Evolutionary conservation across 2,797 vertebrate genomes (phyloP).

Genomic region (Gambelia wislizenii): DNA sequence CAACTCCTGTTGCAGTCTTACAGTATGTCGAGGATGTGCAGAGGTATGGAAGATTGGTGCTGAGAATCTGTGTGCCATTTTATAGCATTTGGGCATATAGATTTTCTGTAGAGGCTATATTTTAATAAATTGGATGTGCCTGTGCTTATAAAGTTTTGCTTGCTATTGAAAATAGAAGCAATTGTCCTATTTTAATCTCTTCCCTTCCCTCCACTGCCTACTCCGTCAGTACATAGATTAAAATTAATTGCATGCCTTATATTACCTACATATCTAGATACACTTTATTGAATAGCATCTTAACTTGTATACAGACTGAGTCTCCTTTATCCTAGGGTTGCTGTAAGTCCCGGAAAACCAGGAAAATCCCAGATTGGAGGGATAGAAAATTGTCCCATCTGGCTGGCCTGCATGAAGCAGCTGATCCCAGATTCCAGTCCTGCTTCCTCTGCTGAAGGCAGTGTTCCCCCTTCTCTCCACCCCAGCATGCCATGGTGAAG

Average conservation of each 20-base stretch:
- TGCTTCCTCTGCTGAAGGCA: too few species aligned
- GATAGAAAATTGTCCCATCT: too few species aligned
- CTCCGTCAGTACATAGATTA: not conserved
- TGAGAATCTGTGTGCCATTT: not conserved
- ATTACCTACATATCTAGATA: not conserved
- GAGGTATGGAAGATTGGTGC: not conserved
- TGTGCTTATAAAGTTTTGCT: not conserved
- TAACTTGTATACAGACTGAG: too few species aligned
- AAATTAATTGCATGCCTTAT: conserved; percentile 67
- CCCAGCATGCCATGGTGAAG: too few species aligned
- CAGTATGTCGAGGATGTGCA: not conserved
- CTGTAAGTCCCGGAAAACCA: too few species aligned
- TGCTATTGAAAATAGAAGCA: not conserved
- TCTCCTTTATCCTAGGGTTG: too few species aligned
- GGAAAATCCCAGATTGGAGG: too few species aligned
- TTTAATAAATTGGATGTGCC: not conserved
- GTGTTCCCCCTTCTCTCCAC: too few species aligned
- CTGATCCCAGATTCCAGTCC: too few species aligned
- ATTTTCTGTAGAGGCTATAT: not conserved
- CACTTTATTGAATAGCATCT: not conserved
- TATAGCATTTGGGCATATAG: not conserved
- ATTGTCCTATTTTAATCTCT: not conserved
- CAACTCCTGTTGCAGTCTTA: not conserved
- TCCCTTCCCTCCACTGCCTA: too few species aligned
- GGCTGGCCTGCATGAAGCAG: too few species aligned